Evolutionary conservation across 1,140 invertebrate species (phyloP).

Genomic region (Sminthurinus signatus): DNA sequence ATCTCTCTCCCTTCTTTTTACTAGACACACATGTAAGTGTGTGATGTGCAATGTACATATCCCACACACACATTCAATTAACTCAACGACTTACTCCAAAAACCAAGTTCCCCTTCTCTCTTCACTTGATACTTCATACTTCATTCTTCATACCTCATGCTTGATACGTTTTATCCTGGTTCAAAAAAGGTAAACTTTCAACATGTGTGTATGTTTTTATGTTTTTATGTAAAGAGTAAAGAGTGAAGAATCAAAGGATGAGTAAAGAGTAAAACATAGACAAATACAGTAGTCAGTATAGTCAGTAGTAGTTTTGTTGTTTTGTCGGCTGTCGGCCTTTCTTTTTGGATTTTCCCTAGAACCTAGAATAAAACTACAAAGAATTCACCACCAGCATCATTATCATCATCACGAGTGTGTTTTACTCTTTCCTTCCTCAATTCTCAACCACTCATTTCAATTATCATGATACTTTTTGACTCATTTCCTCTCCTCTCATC

Average conservation of each 20-base stretch:
- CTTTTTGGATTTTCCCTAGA: not conserved
- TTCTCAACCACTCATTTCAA: not conserved
- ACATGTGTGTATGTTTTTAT: not conserved
- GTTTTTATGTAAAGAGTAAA: not conserved
- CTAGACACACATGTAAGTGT: no score
- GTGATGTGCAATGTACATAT: no score
- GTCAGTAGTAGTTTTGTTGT: no score
- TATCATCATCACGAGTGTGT: no score
- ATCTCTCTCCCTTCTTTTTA: slow-evolving; percentile 14
- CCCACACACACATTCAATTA: slow-evolving; percentile 22
- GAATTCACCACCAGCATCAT: not conserved
- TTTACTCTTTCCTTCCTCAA: not conserved
- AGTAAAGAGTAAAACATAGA: not conserved
- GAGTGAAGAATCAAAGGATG: not conserved
- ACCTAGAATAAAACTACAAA: no score
- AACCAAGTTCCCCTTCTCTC: not conserved
- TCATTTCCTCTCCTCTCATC: not conserved
- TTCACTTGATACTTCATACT: no score
- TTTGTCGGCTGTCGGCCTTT: no score
- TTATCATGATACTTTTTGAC: slow-evolving; percentile 4
- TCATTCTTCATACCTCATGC: no score
- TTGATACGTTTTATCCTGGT: no score
- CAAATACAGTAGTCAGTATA: no score
- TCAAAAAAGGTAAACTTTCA: not conserved
- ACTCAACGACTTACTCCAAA: not conserved